phyloP scores from a whole-genome alignment of 1,140 invertebrate genomes.

The Ganaspis sp. region DNA sequence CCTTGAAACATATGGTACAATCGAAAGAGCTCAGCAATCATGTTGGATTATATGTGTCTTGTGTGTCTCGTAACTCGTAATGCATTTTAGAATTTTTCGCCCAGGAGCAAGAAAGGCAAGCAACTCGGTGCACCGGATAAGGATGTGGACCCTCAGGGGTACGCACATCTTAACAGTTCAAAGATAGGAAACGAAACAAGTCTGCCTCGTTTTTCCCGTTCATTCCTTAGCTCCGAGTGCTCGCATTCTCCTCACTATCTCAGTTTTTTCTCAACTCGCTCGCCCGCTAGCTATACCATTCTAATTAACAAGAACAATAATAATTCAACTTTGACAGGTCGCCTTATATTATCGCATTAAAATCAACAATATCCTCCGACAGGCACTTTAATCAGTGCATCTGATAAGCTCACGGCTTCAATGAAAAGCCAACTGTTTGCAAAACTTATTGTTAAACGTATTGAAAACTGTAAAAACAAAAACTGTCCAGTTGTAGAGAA shows the following conservation, averaged over 20 bases:
- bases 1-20: neutral
- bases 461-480: too few species aligned
- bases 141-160: neutral
- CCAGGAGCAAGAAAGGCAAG: constrained; percentile 23
- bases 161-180: constrained; percentile 10
- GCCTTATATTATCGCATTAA: constrained; percentile 8
- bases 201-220: constrained; percentile 5
- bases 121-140: constrained; percentile 16
- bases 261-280: constrained; percentile 5
- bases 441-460: too few species aligned
- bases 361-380: neutral
- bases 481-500: too few species aligned
- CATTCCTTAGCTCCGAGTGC: neutral
- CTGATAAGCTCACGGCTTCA: too few species aligned
- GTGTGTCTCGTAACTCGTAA: constrained; percentile 21
- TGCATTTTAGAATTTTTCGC: constrained; percentile 25
- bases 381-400: neutral
- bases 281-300: neutral
- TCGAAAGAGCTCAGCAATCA: neutral
- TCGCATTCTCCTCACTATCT: constrained; percentile 2
- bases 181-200: constrained; percentile 8
- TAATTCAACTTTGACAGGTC: constrained; percentile 12
- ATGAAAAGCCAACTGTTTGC: too few species aligned
- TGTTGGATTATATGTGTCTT: constrained; percentile 17
- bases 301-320: constrained; percentile 30